Conservation (phyloP, 2,888 invertebrate species). For the Asteroscopus sphinx region DNA sequence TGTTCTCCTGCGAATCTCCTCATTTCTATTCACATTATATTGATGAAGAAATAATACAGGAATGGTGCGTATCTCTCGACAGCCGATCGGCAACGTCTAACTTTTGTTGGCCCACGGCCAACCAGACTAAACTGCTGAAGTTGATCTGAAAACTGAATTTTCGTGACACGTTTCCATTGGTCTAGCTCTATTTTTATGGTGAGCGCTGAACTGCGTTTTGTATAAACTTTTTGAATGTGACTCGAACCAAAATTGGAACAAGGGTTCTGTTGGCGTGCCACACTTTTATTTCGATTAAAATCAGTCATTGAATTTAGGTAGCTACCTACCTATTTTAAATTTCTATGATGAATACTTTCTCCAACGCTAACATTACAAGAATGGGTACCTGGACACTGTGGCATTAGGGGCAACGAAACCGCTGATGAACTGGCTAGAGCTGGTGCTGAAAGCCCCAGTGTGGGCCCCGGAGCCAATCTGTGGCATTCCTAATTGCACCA, state of each 20-base stretch:
- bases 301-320: background rate
- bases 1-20: no score
- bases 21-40: no score
- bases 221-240: constrained; percentile 6
- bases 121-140: constrained; percentile 39
- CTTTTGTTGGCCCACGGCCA: constrained; percentile 39
- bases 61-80: constrained; percentile 20
- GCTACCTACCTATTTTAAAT: background rate
- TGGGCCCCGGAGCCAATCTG: no score
- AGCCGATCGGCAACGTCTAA: constrained; percentile 7
- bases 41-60: constrained; percentile 38
- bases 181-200: constrained; percentile 44
- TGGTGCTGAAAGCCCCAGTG: no score
- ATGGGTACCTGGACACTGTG: no score
- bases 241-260: background rate
- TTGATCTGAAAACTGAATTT: constrained; percentile 39
- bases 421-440: no score
- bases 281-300: constrained; percentile 1
- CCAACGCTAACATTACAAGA: background rate
- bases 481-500: no score
- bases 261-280: background rate
- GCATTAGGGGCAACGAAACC: no score
- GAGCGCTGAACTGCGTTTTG: constrained; percentile 4
- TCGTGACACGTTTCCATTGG: constrained; percentile 53
- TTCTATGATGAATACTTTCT: background rate